Percentiles rank a stretch among this genome's conserved stretches.
Conservation (phyloP, 2,113 vertebrate species). For the Plectropomus leopardus region DNA sequence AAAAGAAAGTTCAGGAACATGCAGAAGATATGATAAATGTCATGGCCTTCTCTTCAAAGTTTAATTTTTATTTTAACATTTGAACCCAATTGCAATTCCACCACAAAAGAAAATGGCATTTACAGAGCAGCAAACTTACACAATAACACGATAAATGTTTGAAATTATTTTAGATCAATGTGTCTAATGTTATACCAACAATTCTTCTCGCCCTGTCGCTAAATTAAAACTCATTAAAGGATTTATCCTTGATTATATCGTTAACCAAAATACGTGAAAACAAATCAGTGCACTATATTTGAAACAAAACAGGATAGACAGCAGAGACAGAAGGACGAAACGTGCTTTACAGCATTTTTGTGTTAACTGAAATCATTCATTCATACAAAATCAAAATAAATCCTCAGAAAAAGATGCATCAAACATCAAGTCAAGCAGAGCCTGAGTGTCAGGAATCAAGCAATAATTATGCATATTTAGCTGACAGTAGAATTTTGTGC, state of each 20-base stretch:
- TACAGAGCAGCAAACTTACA: background rate
- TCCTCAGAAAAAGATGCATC: conserved; percentile 17
- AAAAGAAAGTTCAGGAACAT: background rate
- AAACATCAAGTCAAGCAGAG: conserved; percentile 10
- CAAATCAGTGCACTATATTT: background rate
- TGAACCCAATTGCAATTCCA: background rate
- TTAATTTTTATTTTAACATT: background rate
- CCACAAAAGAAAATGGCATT: background rate
- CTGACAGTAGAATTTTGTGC: background rate
- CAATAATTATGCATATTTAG: conserved; percentile 25
- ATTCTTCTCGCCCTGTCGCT: background rate
- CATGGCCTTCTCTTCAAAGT: background rate
- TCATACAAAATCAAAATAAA: background rate
- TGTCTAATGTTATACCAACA: background rate
- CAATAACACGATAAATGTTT: background rate
- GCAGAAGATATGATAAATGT: background rate
- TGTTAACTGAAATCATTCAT: background rate
- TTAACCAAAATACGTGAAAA: background rate
- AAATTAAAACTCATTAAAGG: background rate
- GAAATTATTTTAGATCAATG: background rate
- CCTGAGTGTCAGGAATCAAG: conserved; percentile 6
- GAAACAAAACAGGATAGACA: background rate
- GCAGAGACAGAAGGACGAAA: background rate
- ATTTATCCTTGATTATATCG: background rate
- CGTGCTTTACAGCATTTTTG: background rate